Evolutionary conservation across 2,888 invertebrate genomes (phyloP), one percentile per base, ranked within the genome.

Genomic region (Cephus spinipes): DNA sequence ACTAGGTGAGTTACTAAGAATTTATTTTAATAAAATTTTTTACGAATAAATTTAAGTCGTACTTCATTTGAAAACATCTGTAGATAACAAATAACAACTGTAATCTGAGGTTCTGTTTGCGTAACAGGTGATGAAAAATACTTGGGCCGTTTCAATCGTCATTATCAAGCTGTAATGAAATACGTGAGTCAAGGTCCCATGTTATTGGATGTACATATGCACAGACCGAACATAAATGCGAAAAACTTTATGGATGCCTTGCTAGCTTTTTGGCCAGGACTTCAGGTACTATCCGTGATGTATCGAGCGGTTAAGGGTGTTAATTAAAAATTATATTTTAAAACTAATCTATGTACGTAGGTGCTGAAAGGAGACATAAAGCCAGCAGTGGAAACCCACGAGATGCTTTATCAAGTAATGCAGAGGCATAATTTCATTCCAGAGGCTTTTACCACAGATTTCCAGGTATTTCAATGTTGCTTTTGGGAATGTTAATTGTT

Each of bases 341-440:
- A 55, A 23, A 23, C 23, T 55, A 2, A 23, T 55, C 23, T 75
- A 75, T 79, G 69, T 1, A 83, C 73, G 9, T 84, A 95, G 94
- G 95, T 95, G 6, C 89, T 96, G 73, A 95, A 94, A 87, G 99
- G 99, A 0, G 99, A 99, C 90, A 94, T 99, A 15, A 96, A 97
- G 87, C 97, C 98, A 12, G 99, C 99, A 0, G 98, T 99, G n/a
- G 98, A 99, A 93, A 98, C 98, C 0, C 99, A 99, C 90, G 99
- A 99, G 92, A 98, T 99, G 98, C 93, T 99, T 3, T 98, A 98
- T 92, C 99, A 99, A 93, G 98, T 99, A 23, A 98, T 98, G 95
- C 97, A 98, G 92, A 94, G 98, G 87, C 99, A 99, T 92, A 98
- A 98, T 82, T 99, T 99, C 92, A 96, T 99, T 87, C 99, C 99